Percentiles rank a stretch among this genome's conserved stretches.
Evolutionary conservation across 1,140 invertebrate genomes (phyloP).

Genomic region (Planococcus citri): DNA sequence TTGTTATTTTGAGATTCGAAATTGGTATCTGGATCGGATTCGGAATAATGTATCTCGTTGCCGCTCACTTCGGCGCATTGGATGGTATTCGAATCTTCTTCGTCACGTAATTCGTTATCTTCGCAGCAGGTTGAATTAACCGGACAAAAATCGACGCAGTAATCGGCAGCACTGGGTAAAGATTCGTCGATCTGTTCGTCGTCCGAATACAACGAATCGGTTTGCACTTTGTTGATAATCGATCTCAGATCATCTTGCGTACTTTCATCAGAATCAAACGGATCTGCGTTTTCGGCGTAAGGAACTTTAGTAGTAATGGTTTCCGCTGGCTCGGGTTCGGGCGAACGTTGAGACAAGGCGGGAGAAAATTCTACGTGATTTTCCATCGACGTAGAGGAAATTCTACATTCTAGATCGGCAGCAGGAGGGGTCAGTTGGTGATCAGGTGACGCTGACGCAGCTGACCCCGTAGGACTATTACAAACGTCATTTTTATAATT

Average conservation of each 20-base stretch:
- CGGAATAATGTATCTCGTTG: not conserved
- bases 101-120: too few species aligned
- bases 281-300: not conserved
- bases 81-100: not conserved
- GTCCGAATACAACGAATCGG: conserved; percentile 7
- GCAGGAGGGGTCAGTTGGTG: conserved; percentile 11
- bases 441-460: conserved; percentile 6
- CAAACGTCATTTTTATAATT: conserved; percentile 9
- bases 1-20: not conserved
- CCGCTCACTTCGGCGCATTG: not conserved
- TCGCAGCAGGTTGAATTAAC: not conserved
- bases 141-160: conserved; percentile 6
- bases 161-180: not conserved
- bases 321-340: not conserved
- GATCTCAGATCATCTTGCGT: not conserved
- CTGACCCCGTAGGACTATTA: conserved; percentile 13
- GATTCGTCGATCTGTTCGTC: not conserved
- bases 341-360: not conserved
- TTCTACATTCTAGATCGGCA: not conserved
- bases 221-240: conserved; percentile 1
- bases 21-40: not conserved
- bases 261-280: not conserved
- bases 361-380: not conserved
- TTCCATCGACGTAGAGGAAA: not conserved
- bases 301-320: not conserved